Evolutionary conservation across 2,797 vertebrate species (phyloP).

Genomic region (Serranus cabrilla): DNA sequence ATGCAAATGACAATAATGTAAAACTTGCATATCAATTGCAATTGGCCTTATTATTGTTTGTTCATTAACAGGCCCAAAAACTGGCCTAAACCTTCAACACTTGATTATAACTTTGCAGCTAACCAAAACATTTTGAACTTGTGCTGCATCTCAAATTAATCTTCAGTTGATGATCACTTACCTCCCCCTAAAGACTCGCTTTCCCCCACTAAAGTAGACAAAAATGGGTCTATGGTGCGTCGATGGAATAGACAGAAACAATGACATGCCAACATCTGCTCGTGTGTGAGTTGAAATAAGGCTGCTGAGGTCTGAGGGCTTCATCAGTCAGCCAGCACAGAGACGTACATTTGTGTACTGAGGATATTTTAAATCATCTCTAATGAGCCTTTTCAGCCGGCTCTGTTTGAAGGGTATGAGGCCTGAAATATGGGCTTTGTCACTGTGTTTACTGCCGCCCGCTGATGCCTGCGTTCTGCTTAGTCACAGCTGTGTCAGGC

Average conservation of each 20-base stretch:
- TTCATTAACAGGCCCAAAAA: too few relatives aligned
- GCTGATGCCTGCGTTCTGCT: slow-evolving; percentile 59
- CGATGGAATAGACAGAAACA: background rate
- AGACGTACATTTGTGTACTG: slow-evolving; percentile 14
- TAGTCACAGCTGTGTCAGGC: slow-evolving; percentile 56
- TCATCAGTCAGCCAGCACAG: slow-evolving; percentile 30
- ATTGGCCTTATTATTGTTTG: too few relatives aligned
- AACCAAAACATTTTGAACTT: too few relatives aligned
- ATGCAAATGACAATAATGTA: too few relatives aligned
- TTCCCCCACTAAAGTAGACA: too few relatives aligned
- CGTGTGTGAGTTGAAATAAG: slow-evolving; percentile 15
- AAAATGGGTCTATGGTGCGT: too few relatives aligned
- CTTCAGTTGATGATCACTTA: too few relatives aligned
- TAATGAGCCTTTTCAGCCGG: slow-evolving; percentile 31
- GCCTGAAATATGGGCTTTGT: slow-evolving; percentile 52
- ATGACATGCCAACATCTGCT: background rate
- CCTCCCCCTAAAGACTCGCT: too few relatives aligned
- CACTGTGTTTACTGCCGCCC: slow-evolving; percentile 50
- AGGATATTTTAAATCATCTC: slow-evolving; percentile 26
- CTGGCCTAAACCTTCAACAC: too few relatives aligned
- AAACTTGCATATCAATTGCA: too few relatives aligned
- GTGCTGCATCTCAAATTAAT: too few relatives aligned
- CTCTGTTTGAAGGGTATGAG: slow-evolving; percentile 34
- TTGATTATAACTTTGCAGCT: too few relatives aligned
- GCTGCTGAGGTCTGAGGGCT: background rate